Evolutionary conservation across 2,888 invertebrate genomes (phyloP), one percentile per base, ranked within the genome.

Genomic region (Rotaria sp.): DNA sequence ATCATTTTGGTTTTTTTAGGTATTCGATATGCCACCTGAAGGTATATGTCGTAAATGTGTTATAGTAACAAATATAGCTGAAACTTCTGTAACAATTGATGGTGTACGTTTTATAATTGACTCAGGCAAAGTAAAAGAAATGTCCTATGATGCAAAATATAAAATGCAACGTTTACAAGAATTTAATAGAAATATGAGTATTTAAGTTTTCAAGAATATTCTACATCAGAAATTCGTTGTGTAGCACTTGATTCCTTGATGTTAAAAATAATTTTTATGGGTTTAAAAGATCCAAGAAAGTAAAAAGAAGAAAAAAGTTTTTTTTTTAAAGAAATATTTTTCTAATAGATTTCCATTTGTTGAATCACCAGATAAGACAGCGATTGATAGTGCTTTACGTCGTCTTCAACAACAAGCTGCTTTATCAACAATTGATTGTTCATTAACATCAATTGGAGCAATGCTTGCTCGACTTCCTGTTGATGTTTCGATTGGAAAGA

Each of bases 61-160:
- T 87, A 94, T 99, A 1, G 96, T 97, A 0, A 99, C 99, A 1
- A 99, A 99, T 90, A 98, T 99, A 87, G 97, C 99, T 0, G 99
- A 99, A 92, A 99, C 99, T 0, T 97, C 97, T 0, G 94, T 99
- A 8, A 99, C 99, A 0, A 97, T 99, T 86, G 99, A 99, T 90
- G 98, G 98, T 0, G 95, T 99, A 86, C 93, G 98, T 89, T 99
- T 99, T 92, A 98, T 99, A 0, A 94, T 95, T 0, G 98, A 99
- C 91, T 97, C 97, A 5, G 98, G 99, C 48, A 97, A 96, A 93
- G 96, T 91, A 7, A 97, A 97, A 92, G 95, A 97, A 92, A 97
- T 98, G 96, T 96, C 94, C 89, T 98, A 96, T 90, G 96, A 97
- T 91, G 94, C 96, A 0, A 93, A 93, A 1, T 94, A 95, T 86